Percentiles rank a stretch among this genome's conserved stretches.
phyloP scores from a whole-genome alignment of 2,113 vertebrate genomes.

The Collichthys lucidus region DNA sequence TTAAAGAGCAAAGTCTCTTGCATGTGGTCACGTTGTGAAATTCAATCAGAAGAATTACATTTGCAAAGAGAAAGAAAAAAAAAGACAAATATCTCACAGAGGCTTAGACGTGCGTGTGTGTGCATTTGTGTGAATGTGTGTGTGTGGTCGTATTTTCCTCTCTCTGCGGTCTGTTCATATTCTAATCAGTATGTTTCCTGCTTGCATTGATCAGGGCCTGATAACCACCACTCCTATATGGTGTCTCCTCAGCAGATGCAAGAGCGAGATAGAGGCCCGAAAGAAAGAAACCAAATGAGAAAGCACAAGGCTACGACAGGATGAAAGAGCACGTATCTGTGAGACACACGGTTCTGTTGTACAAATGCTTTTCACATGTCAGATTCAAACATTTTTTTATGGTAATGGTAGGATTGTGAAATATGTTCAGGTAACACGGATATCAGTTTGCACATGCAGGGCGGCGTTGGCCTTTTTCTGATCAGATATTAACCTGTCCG shows the following conservation, averaged over 20 bases:
- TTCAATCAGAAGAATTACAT: constrained; percentile 37
- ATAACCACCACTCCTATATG: constrained; percentile 64
- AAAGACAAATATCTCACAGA: constrained; percentile 30
- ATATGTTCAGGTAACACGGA: neutral
- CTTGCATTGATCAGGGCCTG: constrained; percentile 66
- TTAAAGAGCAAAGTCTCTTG: constrained; percentile 31
- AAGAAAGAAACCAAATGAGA: constrained; percentile 47
- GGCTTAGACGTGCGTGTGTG: neutral
- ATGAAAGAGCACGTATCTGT: constrained; percentile 4
- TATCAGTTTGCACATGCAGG: neutral
- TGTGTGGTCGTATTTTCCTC: constrained; percentile 61
- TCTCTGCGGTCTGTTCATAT: constrained; percentile 74
- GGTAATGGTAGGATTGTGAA: neutral
- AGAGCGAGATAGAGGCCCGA: constrained; percentile 43
- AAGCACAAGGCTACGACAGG: constrained; percentile 19
- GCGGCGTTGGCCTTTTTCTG: too few species aligned
- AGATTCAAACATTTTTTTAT: neutral
- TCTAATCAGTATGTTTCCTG: constrained; percentile 76
- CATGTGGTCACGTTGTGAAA: constrained; percentile 40
- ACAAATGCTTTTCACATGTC: neutral
- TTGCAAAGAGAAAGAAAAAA: constrained; percentile 48
- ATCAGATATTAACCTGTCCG: neutral
- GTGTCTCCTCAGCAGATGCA: constrained; percentile 73
- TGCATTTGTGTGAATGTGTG: constrained; percentile 26
- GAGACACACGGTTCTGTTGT: neutral